These are phyloP conservation scores for Chrysomallon squamiferum DNA, from an alignment of 1,140 invertebrate genomes.

Conservation along the genomic window DNA sequence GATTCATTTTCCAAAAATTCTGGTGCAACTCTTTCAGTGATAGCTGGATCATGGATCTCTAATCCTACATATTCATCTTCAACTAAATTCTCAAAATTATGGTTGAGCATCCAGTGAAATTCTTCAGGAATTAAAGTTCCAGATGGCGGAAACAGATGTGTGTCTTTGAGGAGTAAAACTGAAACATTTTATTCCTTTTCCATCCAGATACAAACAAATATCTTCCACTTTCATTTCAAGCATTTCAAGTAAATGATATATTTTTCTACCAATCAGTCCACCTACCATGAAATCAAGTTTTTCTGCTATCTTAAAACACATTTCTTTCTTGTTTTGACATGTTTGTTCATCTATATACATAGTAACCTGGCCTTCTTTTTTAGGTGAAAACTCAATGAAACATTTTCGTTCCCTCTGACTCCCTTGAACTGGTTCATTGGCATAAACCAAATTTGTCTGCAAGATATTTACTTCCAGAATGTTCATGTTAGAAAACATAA, in stretches of 20 bases:
- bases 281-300: background rate
- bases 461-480: slow-evolving; percentile 1
- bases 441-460: background rate
- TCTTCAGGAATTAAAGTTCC: slow-evolving; percentile 32
- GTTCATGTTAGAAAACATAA: slow-evolving; percentile 3
- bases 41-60: slow-evolving; percentile 37
- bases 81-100: slow-evolving; percentile 30
- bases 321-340: background rate
- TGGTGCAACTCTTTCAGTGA: background rate
- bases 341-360: background rate
- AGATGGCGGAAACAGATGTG: slow-evolving; percentile 23
- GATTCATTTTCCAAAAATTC: background rate
- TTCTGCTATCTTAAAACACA: background rate
- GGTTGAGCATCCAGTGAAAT: slow-evolving; percentile 31
- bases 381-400: background rate
- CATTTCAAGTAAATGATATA: background rate
- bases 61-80: slow-evolving; percentile 38
- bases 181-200: background rate
- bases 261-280: background rate
- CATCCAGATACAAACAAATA: background rate
- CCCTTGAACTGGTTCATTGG: background rate
- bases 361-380: background rate
- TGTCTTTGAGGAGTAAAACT: background rate
- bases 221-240: background rate
- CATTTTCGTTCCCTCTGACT: background rate